Conservation (phyloP, 2,888 invertebrate species). For the Conops quadrifasciatus region DNA sequence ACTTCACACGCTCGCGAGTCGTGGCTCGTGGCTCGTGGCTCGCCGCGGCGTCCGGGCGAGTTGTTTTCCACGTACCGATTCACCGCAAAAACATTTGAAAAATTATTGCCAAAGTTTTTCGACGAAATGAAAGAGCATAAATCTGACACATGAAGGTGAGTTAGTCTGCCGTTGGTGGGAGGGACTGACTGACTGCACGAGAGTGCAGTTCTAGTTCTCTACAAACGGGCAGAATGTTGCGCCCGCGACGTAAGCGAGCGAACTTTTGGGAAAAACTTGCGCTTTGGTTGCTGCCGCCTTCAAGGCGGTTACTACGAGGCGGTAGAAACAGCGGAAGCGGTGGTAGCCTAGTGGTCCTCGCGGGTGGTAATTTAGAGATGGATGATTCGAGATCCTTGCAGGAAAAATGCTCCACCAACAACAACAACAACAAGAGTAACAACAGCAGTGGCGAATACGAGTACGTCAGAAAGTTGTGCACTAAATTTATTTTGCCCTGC, state of each 20-base stretch:
- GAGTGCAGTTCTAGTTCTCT: no score
- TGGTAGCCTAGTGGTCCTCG: no score
- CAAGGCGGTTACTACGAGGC: no score
- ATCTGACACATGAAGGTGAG: slow-evolving; percentile 51
- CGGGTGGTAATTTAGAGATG: background rate
- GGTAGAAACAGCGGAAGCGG: no score
- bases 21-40: slow-evolving; percentile 26
- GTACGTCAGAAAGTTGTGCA: slow-evolving; percentile 5
- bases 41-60: slow-evolving; percentile 58
- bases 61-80: slow-evolving; percentile 62
- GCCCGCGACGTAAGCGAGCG: no score
- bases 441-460: background rate
- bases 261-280: no score
- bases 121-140: slow-evolving; percentile 60
- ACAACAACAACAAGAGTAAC: no score
- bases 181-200: no score
- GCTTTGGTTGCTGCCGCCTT: no score
- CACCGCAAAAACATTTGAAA: slow-evolving; percentile 63
- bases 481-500: slow-evolving; percentile 1
- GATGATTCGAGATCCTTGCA: background rate
- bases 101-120: slow-evolving; percentile 62
- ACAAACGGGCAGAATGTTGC: no score
- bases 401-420: background rate
- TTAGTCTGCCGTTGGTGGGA: slow-evolving; percentile 12
- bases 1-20: background rate